Percentiles rank a stretch among this genome's conserved stretches.
Conservation (phyloP, 2,113 vertebrate genomes). For the Ceyx margarethae region DNA sequence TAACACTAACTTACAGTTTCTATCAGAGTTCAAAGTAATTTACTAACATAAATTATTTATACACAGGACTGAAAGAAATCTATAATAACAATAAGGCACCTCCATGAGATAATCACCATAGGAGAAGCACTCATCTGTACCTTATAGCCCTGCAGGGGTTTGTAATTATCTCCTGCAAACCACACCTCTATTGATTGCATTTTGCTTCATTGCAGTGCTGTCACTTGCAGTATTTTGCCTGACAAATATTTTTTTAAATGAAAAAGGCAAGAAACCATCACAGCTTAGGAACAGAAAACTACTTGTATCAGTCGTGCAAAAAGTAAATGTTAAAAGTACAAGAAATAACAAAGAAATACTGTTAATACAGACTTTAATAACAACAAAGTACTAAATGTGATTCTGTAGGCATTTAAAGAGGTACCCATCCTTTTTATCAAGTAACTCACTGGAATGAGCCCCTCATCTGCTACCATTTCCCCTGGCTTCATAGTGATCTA, state of each 20-base stretch:
- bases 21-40: constrained; percentile 76
- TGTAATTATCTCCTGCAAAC: constrained; percentile 69
- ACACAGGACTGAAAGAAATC: constrained; percentile 60
- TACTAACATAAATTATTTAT: constrained; percentile 77
- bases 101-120: constrained; percentile 73
- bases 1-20: constrained; percentile 68
- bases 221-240: neutral
- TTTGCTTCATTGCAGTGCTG: constrained; percentile 9
- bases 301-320: neutral
- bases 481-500: neutral
- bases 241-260: neutral
- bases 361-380: neutral
- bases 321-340: neutral
- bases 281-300: neutral
- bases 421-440: neutral
- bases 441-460: neutral
- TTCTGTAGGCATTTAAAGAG: neutral
- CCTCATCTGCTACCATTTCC: neutral
- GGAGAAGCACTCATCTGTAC: constrained; percentile 64
- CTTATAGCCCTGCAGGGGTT: constrained; percentile 51
- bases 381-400: neutral
- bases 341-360: neutral
- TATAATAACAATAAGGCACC: constrained; percentile 72
- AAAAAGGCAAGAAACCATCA: too few relatives aligned
- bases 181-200: constrained; percentile 54